Conservation (phyloP, 2,888 invertebrate species). For the Uloborus plumipes region DNA sequence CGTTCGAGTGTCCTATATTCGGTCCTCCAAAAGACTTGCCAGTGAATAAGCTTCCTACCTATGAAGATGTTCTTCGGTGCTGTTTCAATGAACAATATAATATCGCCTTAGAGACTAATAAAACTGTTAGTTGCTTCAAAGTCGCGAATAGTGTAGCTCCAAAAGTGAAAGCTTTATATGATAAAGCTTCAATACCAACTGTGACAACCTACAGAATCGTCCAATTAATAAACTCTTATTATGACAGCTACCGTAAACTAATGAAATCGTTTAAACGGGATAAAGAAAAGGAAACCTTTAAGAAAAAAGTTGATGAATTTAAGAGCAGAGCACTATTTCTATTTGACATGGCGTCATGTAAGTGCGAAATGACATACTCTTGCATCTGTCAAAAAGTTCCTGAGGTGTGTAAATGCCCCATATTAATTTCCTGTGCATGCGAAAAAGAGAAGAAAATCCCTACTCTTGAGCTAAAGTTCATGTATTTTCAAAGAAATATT, state of each 20-base stretch:
- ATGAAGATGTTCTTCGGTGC: neutral
- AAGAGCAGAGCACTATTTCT: too few relatives aligned
- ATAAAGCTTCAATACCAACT: too few relatives aligned
- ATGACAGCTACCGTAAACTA: neutral
- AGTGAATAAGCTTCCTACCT: too few relatives aligned
- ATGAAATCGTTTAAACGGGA: slow-evolving; percentile 1
- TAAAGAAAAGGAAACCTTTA: too few relatives aligned
- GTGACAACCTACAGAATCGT: too few relatives aligned
- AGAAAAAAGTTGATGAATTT: neutral
- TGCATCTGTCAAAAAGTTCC: neutral
- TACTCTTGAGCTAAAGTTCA: neutral
- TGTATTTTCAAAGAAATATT: neutral
- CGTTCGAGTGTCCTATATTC: too few relatives aligned
- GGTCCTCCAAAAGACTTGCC: too few relatives aligned
- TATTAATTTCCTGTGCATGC: neutral
- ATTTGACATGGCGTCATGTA: neutral
- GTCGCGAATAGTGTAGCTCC: too few relatives aligned
- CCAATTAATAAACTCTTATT: too few relatives aligned
- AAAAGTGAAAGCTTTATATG: too few relatives aligned
- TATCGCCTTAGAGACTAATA: neutral
- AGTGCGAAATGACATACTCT: neutral
- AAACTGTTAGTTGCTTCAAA: too few relatives aligned
- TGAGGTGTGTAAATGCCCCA: neutral
- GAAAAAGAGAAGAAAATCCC: too few relatives aligned
- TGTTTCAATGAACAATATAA: neutral